A percentile compares a stretch with the other conserved stretches of the same genome.
phyloP scores from a whole-genome alignment of 2,113 vertebrate genomes.

The Mormoops blainvillei region DNA sequence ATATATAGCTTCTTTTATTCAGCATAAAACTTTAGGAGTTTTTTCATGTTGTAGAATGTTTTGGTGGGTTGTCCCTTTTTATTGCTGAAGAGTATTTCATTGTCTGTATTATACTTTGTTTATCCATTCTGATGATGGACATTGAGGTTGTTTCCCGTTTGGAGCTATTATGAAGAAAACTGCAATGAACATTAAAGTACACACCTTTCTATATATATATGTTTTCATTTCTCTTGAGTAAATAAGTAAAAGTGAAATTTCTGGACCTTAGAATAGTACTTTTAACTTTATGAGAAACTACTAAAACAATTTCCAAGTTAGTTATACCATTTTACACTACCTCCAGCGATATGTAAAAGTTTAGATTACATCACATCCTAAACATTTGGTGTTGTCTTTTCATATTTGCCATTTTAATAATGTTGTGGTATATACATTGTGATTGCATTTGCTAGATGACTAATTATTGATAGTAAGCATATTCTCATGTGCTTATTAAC shows the following conservation, averaged over 20 bases:
- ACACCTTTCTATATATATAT: neutral
- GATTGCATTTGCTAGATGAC: neutral
- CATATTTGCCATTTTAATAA: neutral
- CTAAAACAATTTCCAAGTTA: neutral
- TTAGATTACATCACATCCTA: neutral
- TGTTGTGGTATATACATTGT: neutral
- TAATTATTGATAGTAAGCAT: neutral
- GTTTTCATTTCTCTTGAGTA: conserved; percentile 28
- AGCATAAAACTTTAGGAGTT: neutral
- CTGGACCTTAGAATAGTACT: neutral
- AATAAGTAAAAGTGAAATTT: neutral
- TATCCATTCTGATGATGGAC: neutral
- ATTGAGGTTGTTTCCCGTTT: neutral
- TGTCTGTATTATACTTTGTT: neutral
- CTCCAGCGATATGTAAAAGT: neutral
- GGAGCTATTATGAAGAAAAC: neutral
- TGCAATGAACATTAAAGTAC: neutral
- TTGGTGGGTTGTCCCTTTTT: neutral
- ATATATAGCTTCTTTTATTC: neutral
- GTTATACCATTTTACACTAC: neutral
- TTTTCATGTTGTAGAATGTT: neutral
- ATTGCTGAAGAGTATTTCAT: neutral
- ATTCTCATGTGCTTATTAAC: neutral
- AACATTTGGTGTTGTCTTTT: neutral
- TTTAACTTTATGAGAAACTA: conserved; percentile 3